phyloP scores from a whole-genome alignment of 2,113 vertebrate genomes.

The Telmatochromis sp. region DNA sequence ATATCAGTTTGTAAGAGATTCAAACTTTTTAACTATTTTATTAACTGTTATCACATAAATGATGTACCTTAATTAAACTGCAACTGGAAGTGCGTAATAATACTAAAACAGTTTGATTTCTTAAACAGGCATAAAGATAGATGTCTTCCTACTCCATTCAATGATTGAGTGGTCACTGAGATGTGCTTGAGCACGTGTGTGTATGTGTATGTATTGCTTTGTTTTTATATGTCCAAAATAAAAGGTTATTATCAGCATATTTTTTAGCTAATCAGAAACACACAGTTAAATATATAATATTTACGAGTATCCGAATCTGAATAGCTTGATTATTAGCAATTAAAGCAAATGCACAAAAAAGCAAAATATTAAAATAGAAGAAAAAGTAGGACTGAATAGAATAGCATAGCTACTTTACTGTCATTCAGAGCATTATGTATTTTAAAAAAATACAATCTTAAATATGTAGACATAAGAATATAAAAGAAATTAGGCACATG shows the following conservation, averaged over 20 bases:
- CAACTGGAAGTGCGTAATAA: neutral
- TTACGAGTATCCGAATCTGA: neutral
- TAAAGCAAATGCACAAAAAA: neutral
- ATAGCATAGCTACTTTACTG: neutral
- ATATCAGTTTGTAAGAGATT: neutral
- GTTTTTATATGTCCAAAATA: neutral
- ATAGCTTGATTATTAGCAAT: neutral
- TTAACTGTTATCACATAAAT: neutral
- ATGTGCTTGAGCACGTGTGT: neutral
- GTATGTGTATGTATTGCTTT: neutral
- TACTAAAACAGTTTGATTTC: neutral
- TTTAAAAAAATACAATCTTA: neutral
- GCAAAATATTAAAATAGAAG: neutral
- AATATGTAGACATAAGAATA: neutral
- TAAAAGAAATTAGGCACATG: constrained; percentile 14
- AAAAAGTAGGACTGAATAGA: neutral
- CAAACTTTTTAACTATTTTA: neutral
- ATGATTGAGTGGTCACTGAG: neutral
- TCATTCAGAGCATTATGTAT: neutral
- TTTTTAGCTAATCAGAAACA: neutral
- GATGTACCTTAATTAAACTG: neutral
- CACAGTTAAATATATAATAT: neutral
- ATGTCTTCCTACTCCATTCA: neutral
- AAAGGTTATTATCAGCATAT: neutral
- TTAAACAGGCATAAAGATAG: neutral